Base-by-base conservation (phyloP, 2,113 vertebrate species). In the Mystacornis crossleyi region DNA sequence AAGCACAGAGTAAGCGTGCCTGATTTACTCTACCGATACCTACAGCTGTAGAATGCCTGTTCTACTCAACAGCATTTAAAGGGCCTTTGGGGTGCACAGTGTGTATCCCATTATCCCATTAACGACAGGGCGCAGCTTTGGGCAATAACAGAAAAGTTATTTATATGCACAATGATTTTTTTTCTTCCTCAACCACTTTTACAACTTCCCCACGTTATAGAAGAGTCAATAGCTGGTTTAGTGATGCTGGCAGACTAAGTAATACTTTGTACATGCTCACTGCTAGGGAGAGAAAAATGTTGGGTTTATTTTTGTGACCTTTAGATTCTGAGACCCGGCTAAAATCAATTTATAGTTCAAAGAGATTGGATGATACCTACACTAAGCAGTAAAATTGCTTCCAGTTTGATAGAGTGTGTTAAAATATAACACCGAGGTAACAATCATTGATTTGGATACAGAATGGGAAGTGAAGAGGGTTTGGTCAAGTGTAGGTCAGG, bases 291-390 rank as follows among this genome's bases (percentile, higher is more conserved):
- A 91, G 85, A 94, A 92, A 93, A 86, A 86, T 29, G 14, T 67
- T 88, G 34, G 71, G 69, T 88, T 97, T 94, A 90, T 96, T 94
- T 97, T 83, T 93, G 94, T 96, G 96, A 97, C 97, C 93, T 95
- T 96, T 97, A 96, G 89, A 95, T 96, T 96, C 69, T 79, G 81
- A 78, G 84, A 97, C 97, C 82, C 61, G 94, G 80, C 80, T 94
- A 74, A 97, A 97, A 98, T 98, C 94, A 97, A 96, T 97, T 96
- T 96, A 85, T 86, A 92, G 66, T 91, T 96, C 78, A 93, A 85
- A 95, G 83, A 84, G 81, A 66, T 64, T 92, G 82, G 96, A 73
- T 94, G 94, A 89, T 84, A 86, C 74, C 62, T 75, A 69, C 34
- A 69, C 85, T 94, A 95, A 94, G 79, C 83, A 95, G 65, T 71